Conservation (phyloP, 2,797 vertebrate genomes). For the Rallus crepitans region DNA sequence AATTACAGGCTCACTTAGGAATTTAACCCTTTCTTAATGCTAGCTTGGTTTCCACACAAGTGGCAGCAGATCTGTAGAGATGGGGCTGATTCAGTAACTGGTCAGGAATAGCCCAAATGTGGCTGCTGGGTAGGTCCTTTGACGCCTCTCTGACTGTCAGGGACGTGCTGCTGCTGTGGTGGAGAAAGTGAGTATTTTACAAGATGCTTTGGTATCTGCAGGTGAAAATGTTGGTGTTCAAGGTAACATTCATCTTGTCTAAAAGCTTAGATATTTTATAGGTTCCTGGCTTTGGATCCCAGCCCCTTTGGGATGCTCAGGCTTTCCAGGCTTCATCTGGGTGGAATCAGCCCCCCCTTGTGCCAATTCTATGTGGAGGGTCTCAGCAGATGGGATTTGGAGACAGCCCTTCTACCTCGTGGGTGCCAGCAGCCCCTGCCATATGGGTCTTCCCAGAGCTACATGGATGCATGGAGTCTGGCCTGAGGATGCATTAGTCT, state of each 20-base stretch:
- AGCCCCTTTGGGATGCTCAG: not conserved
- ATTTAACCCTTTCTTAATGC: not conserved
- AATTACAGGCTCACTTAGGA: not conserved
- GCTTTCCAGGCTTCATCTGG: not conserved
- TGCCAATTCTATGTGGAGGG: not conserved
- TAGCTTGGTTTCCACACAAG: not conserved
- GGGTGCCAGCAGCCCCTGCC: not conserved
- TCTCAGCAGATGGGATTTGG: not conserved
- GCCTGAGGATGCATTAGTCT: not conserved
- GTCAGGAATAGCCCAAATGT: not conserved
- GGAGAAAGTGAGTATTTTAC: not conserved
- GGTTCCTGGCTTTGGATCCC: not conserved
- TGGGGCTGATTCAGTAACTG: not conserved
- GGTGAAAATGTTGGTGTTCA: not conserved
- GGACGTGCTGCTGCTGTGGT: not conserved
- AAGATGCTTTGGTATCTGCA: not conserved
- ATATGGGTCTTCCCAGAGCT: not conserved
- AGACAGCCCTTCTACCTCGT: rapidly evolving
- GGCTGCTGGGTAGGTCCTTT: not conserved
- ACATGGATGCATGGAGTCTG: rapidly evolving
- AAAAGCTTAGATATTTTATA: not conserved
- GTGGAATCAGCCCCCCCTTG: not conserved
- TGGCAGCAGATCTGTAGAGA: not conserved
- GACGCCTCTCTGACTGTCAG: not conserved
- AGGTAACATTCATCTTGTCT: not conserved